phyloP scores from a whole-genome alignment of 2,113 vertebrate genomes.

The Sapajus apella region DNA sequence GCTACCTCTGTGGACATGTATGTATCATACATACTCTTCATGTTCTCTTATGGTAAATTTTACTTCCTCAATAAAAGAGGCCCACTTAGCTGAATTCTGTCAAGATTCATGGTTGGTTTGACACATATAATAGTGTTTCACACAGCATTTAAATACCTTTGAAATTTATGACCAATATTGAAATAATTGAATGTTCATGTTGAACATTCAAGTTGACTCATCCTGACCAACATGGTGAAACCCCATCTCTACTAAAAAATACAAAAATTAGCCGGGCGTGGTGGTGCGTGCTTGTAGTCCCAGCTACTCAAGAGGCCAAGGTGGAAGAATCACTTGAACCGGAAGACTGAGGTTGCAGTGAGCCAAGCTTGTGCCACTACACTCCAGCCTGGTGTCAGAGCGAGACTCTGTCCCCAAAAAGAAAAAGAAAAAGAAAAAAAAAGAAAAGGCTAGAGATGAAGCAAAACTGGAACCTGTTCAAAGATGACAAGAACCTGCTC shows the following conservation, averaged over 20 bases:
- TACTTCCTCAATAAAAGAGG: background rate
- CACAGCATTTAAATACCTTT: background rate
- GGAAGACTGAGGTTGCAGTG: too few relatives aligned
- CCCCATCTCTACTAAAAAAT: too few relatives aligned
- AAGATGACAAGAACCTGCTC: background rate
- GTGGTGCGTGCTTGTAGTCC: rapidly evolving
- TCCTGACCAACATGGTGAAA: background rate
- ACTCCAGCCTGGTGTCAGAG: too few relatives aligned
- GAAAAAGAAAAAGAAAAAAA: too few relatives aligned
- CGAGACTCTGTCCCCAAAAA: too few relatives aligned
- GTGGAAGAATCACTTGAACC: too few relatives aligned
- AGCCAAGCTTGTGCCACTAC: too few relatives aligned
- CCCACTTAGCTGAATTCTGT: background rate
- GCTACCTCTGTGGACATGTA: background rate
- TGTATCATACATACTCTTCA: background rate
- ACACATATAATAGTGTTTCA: background rate
- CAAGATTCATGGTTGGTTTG: background rate
- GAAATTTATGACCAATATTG: background rate
- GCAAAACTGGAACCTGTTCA: background rate
- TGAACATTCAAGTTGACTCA: background rate
- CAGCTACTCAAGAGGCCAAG: too few relatives aligned
- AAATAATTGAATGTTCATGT: too few relatives aligned
- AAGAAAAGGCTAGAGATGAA: background rate
- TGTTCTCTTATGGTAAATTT: background rate
- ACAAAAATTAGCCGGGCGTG: too few relatives aligned